Base-by-base conservation (phyloP, 2,888 invertebrate species). In the Oxytorus armatus region DNA sequence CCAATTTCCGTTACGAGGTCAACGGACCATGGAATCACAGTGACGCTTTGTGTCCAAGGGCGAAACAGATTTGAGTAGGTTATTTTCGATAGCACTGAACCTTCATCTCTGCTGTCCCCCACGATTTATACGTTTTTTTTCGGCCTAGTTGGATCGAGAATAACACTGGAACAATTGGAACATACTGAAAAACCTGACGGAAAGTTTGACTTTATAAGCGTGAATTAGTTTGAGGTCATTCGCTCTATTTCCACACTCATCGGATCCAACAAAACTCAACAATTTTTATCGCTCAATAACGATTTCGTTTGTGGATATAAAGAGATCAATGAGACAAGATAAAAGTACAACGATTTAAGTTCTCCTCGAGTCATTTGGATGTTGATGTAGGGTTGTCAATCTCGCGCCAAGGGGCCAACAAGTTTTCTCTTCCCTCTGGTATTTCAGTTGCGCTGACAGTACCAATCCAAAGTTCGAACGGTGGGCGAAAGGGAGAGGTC, bases 391-490 rank as follows among this genome's bases (percentile, higher is more conserved):
- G 23, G 21, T n/a, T n/a, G n/a, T 39, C 61, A 25, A 11, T 29
- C 11, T 63, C 10, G 29, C 11, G 7, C 47, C 47, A 44, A 23
- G 25, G 25, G 42, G 36, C 42, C 68, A 25, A 68, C 36, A 53
- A 42, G 25, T 55, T 68, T 68, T 7, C 33, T 18, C 5, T 25
- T 29, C 42, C 25, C 25, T 39, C 42, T 68, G 16, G 8, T 10
- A 42, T 55, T 55, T 42, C 16, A 16, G 16, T 25, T 42, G 16
- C 39, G 3, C 21, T 39, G 39, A 39, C 7, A 16, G 14, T 39
- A 53, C 39, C 51, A 55, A 42, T 55, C 42, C 42, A 14, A 68
- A 53, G 42, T 68, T 68, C 42, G 25, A 25, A 42, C 39, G 36
- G 42, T 29, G 36, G 18, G 42, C 3, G 57, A 21, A 44, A 18